Conservation (phyloP, 2,888 invertebrate genomes). For the Mantis religiosa region DNA sequence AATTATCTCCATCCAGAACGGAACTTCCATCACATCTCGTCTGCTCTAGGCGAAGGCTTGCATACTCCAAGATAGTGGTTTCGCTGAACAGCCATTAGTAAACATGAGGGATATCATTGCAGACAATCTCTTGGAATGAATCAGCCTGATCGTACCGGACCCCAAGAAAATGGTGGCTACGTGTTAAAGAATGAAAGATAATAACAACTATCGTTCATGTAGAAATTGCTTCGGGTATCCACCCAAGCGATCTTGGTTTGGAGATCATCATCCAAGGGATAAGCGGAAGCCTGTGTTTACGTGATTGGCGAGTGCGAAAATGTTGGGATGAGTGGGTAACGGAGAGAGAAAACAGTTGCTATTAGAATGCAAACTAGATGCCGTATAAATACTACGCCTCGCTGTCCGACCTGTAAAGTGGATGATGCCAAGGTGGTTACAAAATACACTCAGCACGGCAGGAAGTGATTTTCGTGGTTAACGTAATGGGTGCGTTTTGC, state of each 20-base stretch:
- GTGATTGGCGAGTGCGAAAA: not conserved
- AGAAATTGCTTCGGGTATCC: not conserved
- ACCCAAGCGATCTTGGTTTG: not conserved
- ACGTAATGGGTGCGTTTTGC: not conserved
- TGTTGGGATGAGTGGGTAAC: not conserved
- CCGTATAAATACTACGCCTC: not conserved
- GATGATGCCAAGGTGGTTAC: not conserved
- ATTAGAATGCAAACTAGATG: not conserved
- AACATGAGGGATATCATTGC: not conserved
- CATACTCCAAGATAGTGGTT: not conserved
- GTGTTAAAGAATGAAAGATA: not conserved
- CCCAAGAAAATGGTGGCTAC: not conserved
- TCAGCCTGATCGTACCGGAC: not conserved
- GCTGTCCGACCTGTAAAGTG: not conserved
- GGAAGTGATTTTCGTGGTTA: not conserved
- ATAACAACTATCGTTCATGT: not conserved
- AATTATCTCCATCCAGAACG: not conserved
- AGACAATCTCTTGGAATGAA: not conserved
- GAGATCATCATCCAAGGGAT: not conserved
- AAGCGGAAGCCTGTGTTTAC: not conserved
- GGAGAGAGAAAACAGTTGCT: not conserved
- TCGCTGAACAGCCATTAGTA: not conserved
- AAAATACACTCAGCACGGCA: not conserved
- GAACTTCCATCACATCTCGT: not conserved
- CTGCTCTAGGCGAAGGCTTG: not conserved